phyloP scores from a whole-genome alignment of 2,113 vertebrate species.

The Microtus ochrogaster region DNA sequence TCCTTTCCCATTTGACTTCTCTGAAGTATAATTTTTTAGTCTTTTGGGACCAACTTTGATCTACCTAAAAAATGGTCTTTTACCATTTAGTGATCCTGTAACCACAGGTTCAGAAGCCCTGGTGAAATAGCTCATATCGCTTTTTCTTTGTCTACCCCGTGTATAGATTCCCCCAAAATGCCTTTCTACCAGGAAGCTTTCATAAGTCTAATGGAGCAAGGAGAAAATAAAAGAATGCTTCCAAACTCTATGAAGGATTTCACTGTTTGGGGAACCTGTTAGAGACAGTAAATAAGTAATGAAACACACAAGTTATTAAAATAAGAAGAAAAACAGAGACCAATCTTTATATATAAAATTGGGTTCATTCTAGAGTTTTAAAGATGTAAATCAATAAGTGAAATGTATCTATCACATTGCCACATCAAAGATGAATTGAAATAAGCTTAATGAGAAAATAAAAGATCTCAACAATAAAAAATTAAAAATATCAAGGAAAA shows the following conservation, averaged over 20 bases:
- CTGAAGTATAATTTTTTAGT: not conserved
- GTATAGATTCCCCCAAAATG: accelerated
- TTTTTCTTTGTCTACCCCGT: accelerated
- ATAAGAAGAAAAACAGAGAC: not conserved
- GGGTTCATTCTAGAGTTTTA: not conserved
- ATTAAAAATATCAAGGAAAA: too few relatives aligned
- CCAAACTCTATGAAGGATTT: not conserved
- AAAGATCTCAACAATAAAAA: not conserved
- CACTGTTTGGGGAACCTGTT: not conserved
- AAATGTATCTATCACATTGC: not conserved
- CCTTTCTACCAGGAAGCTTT: not conserved
- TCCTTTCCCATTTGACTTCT: too few relatives aligned
- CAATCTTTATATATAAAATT: not conserved
- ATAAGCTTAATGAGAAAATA: not conserved
- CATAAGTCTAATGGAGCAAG: not conserved
- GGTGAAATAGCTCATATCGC: too few relatives aligned
- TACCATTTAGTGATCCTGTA: not conserved
- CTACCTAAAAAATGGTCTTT: too few relatives aligned
- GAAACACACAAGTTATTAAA: not conserved
- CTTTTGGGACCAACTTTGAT: too few relatives aligned
- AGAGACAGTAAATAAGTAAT: not conserved
- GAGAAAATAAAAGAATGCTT: not conserved
- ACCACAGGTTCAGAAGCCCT: not conserved
- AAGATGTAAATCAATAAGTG: not conserved
- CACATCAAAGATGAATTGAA: not conserved